Conservation (phyloP, 2,797 vertebrate genomes). For the Phalanger gymnotis region DNA sequence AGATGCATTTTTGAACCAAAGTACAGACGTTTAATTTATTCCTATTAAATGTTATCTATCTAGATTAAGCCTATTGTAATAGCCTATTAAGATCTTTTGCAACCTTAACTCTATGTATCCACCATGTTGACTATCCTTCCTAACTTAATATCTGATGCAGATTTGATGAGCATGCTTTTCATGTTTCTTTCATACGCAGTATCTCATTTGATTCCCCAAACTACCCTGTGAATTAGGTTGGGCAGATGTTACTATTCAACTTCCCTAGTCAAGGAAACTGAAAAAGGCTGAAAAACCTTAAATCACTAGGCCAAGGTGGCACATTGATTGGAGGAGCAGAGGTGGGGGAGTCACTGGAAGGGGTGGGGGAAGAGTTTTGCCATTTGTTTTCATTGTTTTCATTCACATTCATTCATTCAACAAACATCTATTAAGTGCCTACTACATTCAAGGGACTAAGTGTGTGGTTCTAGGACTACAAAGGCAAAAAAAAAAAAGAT, state of each 20-base stretch:
- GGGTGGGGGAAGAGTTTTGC: neutral
- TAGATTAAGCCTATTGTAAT: too few species aligned
- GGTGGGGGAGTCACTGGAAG: neutral
- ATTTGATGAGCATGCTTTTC: too few species aligned
- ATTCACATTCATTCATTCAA: neutral
- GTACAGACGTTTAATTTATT: too few species aligned
- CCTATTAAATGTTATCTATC: too few species aligned
- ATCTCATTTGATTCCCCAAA: neutral
- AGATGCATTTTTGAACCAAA: too few species aligned
- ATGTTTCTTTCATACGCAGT: neutral
- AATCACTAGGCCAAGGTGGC: neutral
- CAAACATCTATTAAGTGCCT: neutral
- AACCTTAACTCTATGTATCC: too few species aligned
- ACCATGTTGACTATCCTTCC: too few species aligned
- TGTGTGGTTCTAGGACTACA: neutral
- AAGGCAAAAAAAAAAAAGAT: neutral
- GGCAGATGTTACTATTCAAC: neutral
- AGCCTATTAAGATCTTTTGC: too few species aligned
- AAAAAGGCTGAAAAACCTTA: neutral
- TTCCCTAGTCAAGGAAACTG: neutral
- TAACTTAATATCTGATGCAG: too few species aligned
- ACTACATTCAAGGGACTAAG: too few species aligned
- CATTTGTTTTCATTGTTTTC: neutral
- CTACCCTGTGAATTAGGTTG: neutral
- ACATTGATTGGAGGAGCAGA: neutral